These are phyloP conservation scores for Zosterops pallidus DNA, from an alignment of 2,113 vertebrate genomes.

Conservation along the genomic window DNA sequence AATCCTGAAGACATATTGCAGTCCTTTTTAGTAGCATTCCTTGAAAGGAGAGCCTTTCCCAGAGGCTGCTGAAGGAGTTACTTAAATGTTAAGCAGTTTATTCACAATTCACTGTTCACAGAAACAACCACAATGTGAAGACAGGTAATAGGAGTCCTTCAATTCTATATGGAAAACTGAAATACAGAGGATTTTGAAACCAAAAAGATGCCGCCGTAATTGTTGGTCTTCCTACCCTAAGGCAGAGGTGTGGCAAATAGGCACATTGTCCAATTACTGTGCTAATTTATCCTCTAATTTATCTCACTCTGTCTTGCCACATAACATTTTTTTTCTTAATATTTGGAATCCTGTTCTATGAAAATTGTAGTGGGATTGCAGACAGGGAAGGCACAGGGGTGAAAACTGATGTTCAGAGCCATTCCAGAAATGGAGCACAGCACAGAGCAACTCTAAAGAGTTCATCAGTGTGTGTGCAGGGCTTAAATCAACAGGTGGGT, in stretches of 20 bases:
- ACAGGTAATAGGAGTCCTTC: background rate
- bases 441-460: background rate
- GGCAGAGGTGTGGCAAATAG: background rate
- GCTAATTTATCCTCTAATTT: background rate
- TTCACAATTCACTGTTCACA: background rate
- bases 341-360: background rate
- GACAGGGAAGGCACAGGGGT: background rate
- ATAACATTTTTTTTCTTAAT: background rate
- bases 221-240: background rate
- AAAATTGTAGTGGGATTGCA: background rate
- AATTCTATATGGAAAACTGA: background rate
- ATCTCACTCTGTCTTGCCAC: background rate
- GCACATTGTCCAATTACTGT: background rate
- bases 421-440: background rate
- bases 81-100: constrained; percentile 38
- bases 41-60: background rate
- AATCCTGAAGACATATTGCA: background rate
- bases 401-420: background rate
- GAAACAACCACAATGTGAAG: background rate
- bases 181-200: background rate
- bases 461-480: background rate
- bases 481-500: background rate
- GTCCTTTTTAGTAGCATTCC: background rate
- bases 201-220: background rate
- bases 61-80: background rate